A percentile compares a stretch with the other conserved stretches of the same genome.
These are phyloP conservation scores for Steatornis caripensis DNA, from an alignment of 2,113 vertebrate species.

Conservation along the genomic window DNA sequence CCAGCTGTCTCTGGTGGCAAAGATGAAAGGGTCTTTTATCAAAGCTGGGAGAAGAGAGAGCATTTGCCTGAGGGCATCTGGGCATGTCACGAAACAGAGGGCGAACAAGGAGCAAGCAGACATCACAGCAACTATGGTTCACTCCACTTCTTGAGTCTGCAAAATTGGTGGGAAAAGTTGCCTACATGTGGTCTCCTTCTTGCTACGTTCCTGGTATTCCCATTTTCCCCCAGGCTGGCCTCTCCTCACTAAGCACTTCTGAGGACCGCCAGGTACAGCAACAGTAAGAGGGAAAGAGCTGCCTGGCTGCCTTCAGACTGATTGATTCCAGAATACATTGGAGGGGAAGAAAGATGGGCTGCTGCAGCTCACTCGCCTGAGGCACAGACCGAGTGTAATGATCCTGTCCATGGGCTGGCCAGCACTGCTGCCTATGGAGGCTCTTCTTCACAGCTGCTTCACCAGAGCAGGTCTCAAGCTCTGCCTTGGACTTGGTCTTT, in stretches of 20 bases:
- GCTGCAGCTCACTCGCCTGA: neutral
- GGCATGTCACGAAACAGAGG: neutral
- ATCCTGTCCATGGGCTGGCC: neutral
- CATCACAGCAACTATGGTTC: neutral
- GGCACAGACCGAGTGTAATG: neutral
- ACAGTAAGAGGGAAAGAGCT: neutral
- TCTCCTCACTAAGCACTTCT: neutral
- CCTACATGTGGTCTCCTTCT: neutral
- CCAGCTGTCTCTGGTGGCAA: neutral
- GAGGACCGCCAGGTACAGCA: neutral
- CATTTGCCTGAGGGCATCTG: neutral
- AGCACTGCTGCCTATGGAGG: neutral
- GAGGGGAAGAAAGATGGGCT: neutral
- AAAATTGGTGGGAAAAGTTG: neutral
- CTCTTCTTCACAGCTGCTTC: neutral
- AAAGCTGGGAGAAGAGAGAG: neutral
- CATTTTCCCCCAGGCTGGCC: neutral
- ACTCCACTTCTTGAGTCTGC: neutral
- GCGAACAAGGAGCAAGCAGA: neutral
- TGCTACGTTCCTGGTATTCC: neutral
- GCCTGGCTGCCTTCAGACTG: neutral
- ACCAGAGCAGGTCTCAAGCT: neutral
- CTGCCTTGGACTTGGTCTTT: neutral
- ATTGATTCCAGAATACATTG: neutral
- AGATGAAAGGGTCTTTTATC: conserved; percentile 1